Evolutionary conservation across 2,113 vertebrate genomes (phyloP).

Genomic region (Zosterops pallidus): DNA sequence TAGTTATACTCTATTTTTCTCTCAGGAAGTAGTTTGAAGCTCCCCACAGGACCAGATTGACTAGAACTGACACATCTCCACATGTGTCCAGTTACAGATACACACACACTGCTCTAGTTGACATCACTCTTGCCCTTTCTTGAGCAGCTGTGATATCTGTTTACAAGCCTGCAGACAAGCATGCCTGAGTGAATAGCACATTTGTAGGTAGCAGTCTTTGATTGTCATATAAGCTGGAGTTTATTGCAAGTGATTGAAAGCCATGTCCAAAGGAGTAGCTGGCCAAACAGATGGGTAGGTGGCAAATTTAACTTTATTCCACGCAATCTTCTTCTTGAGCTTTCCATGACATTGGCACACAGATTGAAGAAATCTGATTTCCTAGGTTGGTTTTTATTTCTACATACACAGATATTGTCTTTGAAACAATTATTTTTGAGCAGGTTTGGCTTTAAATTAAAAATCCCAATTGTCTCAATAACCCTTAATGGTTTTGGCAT

Average conservation of each 20-base stretch:
- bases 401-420: background rate
- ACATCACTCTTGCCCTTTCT: background rate
- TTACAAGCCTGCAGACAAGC: background rate
- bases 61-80: background rate
- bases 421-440: background rate
- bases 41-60: background rate
- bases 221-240: background rate
- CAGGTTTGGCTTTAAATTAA: background rate
- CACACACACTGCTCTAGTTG: fast-evolving
- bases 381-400: background rate
- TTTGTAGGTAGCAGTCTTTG: background rate
- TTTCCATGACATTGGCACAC: background rate
- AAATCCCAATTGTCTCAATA: background rate
- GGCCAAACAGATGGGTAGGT: background rate
- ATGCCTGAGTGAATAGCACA: background rate
- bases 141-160: background rate
- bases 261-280: background rate
- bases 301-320: background rate
- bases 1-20: background rate
- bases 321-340: background rate
- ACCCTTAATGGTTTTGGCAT: background rate
- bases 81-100: background rate
- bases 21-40: background rate
- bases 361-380: background rate
- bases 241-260: background rate